Evolutionary conservation across 2,888 invertebrate species (phyloP).

Genomic region (Chloroclystis v-ata): DNA sequence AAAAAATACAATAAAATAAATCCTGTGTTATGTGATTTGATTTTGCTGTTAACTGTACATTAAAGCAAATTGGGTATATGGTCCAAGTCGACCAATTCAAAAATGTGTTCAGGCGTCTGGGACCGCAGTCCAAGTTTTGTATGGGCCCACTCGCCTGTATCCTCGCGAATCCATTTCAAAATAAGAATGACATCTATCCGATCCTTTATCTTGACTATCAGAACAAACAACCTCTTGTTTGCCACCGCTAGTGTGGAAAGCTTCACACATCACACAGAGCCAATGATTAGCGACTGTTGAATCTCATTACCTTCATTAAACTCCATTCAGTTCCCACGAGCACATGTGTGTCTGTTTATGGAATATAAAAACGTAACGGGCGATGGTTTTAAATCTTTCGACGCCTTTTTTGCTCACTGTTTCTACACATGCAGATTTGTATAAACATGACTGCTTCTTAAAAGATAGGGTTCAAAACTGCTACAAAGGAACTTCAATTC

Average conservation of each 20-base stretch:
- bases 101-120: no score
- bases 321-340: conserved; percentile 54
- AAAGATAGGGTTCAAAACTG: not conserved
- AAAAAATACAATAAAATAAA: no score
- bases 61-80: no score
- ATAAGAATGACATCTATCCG: conserved; percentile 1
- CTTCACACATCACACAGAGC: conserved; percentile 24
- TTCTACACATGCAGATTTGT: conserved; percentile 30
- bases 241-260: conserved; percentile 18
- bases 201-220: conserved; percentile 9
- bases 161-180: no score
- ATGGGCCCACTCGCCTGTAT: no score
- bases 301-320: conserved; percentile 62
- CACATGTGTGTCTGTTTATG: conserved; percentile 64
- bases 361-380: conserved; percentile 45
- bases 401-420: conserved; percentile 43
- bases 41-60: no score
- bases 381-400: conserved; percentile 54
- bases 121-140: no score
- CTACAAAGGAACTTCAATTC: no score
- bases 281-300: conserved; percentile 59
- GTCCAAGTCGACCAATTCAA: no score
- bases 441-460: conserved; percentile 33
- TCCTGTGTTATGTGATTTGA: no score
- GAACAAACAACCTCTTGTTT: conserved; percentile 24